These are phyloP conservation scores for Bombus terrestris DNA, from an alignment of 1,140 invertebrate genomes.

Conservation along the genomic window DNA sequence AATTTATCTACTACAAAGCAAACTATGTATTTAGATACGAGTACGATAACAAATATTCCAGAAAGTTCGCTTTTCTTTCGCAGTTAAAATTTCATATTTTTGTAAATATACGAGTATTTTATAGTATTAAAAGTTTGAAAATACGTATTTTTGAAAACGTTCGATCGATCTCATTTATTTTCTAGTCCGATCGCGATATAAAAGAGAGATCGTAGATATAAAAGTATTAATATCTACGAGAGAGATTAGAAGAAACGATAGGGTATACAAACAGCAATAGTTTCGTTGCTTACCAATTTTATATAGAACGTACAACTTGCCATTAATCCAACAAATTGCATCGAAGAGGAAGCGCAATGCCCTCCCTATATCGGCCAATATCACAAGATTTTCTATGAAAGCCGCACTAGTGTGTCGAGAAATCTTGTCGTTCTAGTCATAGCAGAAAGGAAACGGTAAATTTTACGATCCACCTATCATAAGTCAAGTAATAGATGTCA, in stretches of 20 bases:
- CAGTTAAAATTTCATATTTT: background rate
- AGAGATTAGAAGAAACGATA: background rate
- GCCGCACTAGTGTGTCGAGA: conserved; percentile 15
- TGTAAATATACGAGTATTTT: background rate
- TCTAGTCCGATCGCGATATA: background rate
- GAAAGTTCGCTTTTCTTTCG: background rate
- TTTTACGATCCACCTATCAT: conserved; percentile 18
- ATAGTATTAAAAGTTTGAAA: background rate
- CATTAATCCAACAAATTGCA: conserved; percentile 41
- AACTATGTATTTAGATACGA: no score
- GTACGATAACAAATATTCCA: no score
- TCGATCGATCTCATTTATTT: background rate
- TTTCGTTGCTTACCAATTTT: conserved; percentile 36
- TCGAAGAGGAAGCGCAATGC: conserved; percentile 3
- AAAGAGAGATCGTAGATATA: background rate
- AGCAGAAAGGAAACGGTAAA: background rate
- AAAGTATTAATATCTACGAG: background rate
- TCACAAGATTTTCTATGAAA: conserved; percentile 28
- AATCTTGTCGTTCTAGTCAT: background rate
- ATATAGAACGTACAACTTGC: background rate
- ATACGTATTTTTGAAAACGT: background rate
- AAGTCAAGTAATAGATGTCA: conserved; percentile 14
- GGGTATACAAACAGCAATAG: background rate
- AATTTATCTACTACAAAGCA: background rate
- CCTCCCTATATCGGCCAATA: background rate